phyloP scores from a whole-genome alignment of 2,113 vertebrate species.

The Apteryx mantelli region DNA sequence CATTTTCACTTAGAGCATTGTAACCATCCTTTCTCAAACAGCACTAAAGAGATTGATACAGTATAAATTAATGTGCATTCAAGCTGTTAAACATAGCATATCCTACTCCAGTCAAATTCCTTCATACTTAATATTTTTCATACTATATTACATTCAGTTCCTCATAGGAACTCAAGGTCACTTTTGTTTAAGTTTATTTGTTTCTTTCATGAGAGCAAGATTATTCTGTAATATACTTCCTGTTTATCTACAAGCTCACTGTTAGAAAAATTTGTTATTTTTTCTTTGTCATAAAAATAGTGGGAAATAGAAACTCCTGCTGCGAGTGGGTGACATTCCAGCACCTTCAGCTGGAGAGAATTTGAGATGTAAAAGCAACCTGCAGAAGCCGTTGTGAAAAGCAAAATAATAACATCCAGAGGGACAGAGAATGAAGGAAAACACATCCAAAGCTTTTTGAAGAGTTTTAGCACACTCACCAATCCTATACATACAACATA shows the following conservation, averaged over 20 bases:
- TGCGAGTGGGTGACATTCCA: slow-evolving; percentile 4
- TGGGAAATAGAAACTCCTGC: slow-evolving; percentile 11
- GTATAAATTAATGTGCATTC: neutral
- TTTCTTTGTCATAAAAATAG: slow-evolving; percentile 5
- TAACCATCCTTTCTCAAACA: neutral
- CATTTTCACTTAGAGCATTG: neutral
- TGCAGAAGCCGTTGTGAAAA: neutral
- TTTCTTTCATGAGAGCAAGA: neutral
- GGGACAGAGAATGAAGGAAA: neutral
- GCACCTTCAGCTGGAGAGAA: slow-evolving; percentile 18
- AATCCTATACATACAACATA: slow-evolving; percentile 31
- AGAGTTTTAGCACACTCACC: neutral
- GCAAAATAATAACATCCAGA: slow-evolving; percentile 27
- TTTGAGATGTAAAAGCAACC: slow-evolving; percentile 14
- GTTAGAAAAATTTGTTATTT: neutral
- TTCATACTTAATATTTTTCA: slow-evolving; percentile 6
- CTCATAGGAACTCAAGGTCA: slow-evolving; percentile 2
- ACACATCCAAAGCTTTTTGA: slow-evolving; percentile 11
- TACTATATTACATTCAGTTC: neutral
- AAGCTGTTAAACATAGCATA: neutral
- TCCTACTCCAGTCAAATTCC: neutral
- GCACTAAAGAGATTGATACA: neutral
- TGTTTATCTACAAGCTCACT: slow-evolving; percentile 31
- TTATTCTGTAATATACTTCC: slow-evolving; percentile 21
- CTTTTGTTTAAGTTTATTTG: slow-evolving; percentile 3